Conservation (phyloP, 2,888 invertebrate genomes). For the Eueremaeus valkanovi region DNA sequence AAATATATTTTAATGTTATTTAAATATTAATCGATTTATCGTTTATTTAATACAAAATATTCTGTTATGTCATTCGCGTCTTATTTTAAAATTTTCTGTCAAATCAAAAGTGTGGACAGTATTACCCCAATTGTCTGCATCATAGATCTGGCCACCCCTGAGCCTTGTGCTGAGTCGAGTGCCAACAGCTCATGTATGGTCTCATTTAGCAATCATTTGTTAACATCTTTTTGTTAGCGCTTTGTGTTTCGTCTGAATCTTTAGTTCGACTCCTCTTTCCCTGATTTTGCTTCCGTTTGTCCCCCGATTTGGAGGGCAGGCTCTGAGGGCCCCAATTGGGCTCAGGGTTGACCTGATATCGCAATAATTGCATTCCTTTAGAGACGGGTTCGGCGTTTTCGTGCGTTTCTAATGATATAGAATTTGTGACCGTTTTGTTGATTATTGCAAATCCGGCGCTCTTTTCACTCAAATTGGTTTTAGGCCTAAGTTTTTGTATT, state of each 20-base stretch:
- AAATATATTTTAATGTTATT: no score
- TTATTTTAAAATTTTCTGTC: no score
- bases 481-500: constrained; percentile 60
- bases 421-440: background rate
- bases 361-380: constrained; percentile 64
- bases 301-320: constrained; percentile 59
- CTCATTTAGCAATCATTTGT: no score
- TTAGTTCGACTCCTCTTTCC: constrained; percentile 43
- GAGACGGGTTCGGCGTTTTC: constrained; percentile 75
- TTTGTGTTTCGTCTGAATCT: background rate
- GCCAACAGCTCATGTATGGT: no score
- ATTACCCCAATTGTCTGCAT: no score
- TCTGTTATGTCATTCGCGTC: no score
- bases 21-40: no score
- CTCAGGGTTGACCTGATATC: constrained; percentile 82
- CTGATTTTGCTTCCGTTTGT: constrained; percentile 43
- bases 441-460: constrained; percentile 29
- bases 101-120: no score
- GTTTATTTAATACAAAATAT: no score
- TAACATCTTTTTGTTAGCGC: background rate
- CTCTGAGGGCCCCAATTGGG: constrained; percentile 89
- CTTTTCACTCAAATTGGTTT: constrained; percentile 37
- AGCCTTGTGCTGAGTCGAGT: no score
- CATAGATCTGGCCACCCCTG: no score
- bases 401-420: constrained; percentile 57